phyloP scores from a whole-genome alignment of 2,797 vertebrate genomes.

The Eulemur coronatus region DNA sequence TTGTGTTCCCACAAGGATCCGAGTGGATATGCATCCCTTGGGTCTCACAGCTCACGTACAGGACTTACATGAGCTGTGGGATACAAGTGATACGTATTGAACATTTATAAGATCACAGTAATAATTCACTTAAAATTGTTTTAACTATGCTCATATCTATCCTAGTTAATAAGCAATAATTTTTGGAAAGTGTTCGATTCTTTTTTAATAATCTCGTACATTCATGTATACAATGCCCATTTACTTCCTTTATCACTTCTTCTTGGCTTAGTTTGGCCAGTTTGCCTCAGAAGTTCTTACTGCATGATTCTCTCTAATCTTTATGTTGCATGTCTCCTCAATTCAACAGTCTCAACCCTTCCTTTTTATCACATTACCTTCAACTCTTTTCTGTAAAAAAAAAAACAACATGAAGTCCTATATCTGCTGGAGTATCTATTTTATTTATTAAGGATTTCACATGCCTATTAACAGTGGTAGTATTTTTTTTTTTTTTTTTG shows the following conservation, averaged over 20 bases:
- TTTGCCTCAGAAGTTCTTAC: not conserved
- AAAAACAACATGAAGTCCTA: not conserved
- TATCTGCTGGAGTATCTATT: not conserved
- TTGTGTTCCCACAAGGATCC: not conserved
- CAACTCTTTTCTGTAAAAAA: not conserved
- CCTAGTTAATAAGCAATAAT: not conserved
- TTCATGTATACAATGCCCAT: not conserved
- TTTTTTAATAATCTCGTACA: not conserved
- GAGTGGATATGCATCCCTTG: not conserved
- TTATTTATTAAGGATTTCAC: conserved; percentile 19
- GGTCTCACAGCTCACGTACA: not conserved
- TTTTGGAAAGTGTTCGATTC: not conserved
- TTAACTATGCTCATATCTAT: not conserved
- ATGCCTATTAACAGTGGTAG: not conserved
- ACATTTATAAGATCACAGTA: not conserved
- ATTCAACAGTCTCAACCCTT: not conserved
- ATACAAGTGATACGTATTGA: not conserved
- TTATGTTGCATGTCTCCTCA: not conserved
- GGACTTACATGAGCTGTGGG: not conserved
- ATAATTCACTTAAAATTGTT: not conserved
- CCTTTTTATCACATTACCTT: not conserved
- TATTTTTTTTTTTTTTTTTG: not conserved
- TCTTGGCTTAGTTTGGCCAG: not conserved
- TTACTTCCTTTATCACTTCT: not conserved
- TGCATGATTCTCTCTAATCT: not conserved